Base-by-base conservation (phyloP, 2,113 vertebrate species). In the Morone chrysops region DNA sequence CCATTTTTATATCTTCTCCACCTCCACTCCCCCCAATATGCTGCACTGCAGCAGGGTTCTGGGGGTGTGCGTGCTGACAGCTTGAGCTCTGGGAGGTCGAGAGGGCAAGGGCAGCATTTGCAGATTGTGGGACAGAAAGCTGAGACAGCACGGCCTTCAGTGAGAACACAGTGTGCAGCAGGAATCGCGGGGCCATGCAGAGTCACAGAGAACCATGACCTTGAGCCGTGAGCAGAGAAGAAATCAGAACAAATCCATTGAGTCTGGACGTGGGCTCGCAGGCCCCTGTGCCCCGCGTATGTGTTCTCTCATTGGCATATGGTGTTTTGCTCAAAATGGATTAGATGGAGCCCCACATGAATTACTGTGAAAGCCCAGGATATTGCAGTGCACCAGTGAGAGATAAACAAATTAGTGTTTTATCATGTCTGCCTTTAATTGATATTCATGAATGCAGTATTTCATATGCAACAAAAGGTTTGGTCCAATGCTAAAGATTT, bases 81-180 rank as follows among this genome's bases (percentile, higher is more conserved):
- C 81, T 80, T 84, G 82, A 92, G 92, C 92, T 90, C 83, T 31
- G 84, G 80, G 92, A 89, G 92, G 92, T 93, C 86, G 43, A 54
- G 85, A 81, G 92, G 89, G 81, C 86, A 54, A 87, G 87, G 91
- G 86, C 88, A 83, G 87, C 74, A 82, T 84, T 88, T 78, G 87
- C 87, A 90, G 92, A 87, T 83, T 81, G 82, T 50, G 43, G 87
- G 87, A 91, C 88, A 91, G 89, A 92, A 80, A 89, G 92, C 93
- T 94, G 93, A 94, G 91, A 45, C 93, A 94, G 93, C 93, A 92
- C 20, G 80, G 92, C 75, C 88, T 85, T 90, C 82, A 62, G 75
- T 66, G 78, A n/a, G 86, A 85, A 69, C 57, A 36, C 82, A 69
- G 77, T 20, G 53, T 75, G 86, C 85, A 74, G 87, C 84, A 88